These are phyloP conservation scores for Dromiciops gliroides DNA, from an alignment of 2,113 vertebrate species.

Conservation along the genomic window DNA sequence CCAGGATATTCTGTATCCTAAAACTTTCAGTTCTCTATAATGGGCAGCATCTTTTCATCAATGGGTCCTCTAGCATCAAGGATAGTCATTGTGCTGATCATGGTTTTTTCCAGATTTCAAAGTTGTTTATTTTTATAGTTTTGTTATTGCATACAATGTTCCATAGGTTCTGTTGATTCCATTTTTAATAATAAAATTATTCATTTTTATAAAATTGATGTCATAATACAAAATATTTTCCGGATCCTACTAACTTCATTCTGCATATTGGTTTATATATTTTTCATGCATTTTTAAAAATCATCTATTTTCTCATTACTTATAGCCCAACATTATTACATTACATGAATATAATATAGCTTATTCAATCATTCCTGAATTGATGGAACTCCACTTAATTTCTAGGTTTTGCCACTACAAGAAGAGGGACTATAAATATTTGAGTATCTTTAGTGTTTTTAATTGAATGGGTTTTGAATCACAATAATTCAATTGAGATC, in stretches of 20 bases:
- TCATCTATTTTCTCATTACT: neutral
- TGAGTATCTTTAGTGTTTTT: neutral
- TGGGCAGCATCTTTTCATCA: neutral
- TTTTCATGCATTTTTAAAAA: neutral
- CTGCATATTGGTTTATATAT: neutral
- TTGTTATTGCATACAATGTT: neutral
- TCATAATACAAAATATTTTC: neutral
- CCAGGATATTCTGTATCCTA: neutral
- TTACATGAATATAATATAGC: neutral
- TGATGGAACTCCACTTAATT: neutral
- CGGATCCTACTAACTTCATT: neutral
- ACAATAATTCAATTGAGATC: neutral
- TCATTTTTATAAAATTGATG: neutral
- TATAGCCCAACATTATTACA: neutral
- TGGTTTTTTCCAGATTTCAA: neutral
- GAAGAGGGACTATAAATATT: neutral
- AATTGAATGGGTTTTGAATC: neutral
- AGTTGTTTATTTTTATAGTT: neutral
- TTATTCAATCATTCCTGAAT: neutral
- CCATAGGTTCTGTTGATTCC: neutral
- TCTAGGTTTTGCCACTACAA: neutral
- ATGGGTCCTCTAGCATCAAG: neutral
- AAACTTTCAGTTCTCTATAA: neutral
- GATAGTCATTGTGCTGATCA: neutral
- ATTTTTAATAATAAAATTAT: neutral